Evolutionary conservation across 1,140 invertebrate species (phyloP), one percentile per base, ranked within the genome.

Genomic region (Parapsyche elsis): DNA sequence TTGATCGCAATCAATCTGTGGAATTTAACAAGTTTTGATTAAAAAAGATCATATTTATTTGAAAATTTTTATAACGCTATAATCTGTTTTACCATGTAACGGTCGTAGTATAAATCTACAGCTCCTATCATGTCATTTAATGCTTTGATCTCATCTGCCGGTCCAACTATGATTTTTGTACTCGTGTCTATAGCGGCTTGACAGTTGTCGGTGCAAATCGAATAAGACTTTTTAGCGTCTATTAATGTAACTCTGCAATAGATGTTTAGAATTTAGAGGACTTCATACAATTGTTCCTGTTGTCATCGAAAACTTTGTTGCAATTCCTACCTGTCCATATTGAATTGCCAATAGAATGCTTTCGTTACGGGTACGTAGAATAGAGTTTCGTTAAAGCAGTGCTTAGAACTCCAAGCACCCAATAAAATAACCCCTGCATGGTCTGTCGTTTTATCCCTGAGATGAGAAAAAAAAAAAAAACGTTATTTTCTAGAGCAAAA

Each of bases 171-270:
- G 0, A 94, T 88, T 78, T 93, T 94, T 23, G 94, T 94, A 44
- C 94, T 95, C 23, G 95, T 95, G 86, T 97, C 95, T 74, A 94
- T 93, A 84, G 95, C 94, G n/a, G 94, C 94, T 84, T 91, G 84
- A 83, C 93, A 94, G 21, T 91, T 91, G 45, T 86, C 87, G 0
- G 83, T 59, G 83, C 92, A 92, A 81, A 91, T 89, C 7, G 84
- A 74, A 19, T 85, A 80, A 0, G 80, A 80, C 80, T 86, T 84
- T 10, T 85, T 84, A 38, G 73, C 71, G 9, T 44, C 82, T 9
- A 87, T 87, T 24, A 88, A 84, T 71, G 91, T 86, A 12, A 87
- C 83, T 73, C 78, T 80, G 45, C 1, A 71, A 46, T n/a, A n/a
- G n/a, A n/a, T n/a, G 19, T 14, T n/a, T n/a, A n/a, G n/a, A n/a